These are phyloP conservation scores for Elmis aenea DNA, from an alignment of 2,888 invertebrate species.

Conservation along the genomic window DNA sequence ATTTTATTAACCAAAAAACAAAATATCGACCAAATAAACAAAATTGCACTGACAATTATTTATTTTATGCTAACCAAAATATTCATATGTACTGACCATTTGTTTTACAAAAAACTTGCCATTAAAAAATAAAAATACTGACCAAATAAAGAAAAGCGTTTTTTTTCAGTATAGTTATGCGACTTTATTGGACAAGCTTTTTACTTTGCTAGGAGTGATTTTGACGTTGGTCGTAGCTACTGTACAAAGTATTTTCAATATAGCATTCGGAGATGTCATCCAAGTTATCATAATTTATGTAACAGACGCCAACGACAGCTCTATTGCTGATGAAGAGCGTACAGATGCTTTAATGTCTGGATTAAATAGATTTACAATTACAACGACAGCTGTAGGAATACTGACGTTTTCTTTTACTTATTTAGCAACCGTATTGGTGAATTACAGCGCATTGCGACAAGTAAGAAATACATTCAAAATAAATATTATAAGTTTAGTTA, in stretches of 20 bases:
- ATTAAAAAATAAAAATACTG: no score
- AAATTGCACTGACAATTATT: no score
- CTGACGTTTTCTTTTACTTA: constrained; percentile 59
- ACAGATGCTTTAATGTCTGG: not conserved
- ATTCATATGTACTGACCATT: no score
- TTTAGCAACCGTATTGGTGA: constrained; percentile 61
- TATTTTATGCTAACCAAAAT: no score
- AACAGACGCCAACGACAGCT: not conserved
- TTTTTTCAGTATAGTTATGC: not conserved
- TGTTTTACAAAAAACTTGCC: no score
- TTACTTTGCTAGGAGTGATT: not conserved
- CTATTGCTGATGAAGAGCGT: not conserved
- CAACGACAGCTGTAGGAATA: constrained; percentile 58
- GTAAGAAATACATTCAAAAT: constrained; percentile 44
- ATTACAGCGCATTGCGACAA: constrained; percentile 66
- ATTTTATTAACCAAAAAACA: no score
- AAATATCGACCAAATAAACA: no score
- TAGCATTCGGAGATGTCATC: not conserved
- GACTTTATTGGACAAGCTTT: not conserved
- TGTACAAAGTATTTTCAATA: not conserved
- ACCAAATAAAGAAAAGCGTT: no score
- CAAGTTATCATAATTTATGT: not conserved
- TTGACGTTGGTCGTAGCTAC: not conserved
- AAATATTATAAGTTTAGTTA: no score
- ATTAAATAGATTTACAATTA: constrained; percentile 52